These are phyloP conservation scores for Ranitomeya variabilis DNA, from an alignment of 2,113 vertebrate genomes.

Conservation along the genomic window DNA sequence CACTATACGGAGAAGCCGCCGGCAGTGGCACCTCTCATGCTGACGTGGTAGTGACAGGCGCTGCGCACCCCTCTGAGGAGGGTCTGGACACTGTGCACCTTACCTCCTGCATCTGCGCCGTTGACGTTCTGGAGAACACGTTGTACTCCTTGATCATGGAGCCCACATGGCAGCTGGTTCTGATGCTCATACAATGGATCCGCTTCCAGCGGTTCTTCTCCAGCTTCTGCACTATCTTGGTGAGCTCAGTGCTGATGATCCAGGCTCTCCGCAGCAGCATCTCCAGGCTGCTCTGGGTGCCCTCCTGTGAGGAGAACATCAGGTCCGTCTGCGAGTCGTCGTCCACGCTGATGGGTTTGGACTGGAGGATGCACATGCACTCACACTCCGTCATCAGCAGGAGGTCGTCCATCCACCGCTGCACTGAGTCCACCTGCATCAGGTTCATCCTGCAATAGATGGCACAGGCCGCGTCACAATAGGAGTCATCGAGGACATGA, in stretches of 20 bases:
- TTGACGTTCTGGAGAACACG: constrained; percentile 66
- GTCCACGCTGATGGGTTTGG: constrained; percentile 90
- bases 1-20: no score
- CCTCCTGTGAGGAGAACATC: constrained; percentile 75
- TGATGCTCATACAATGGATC: constrained; percentile 88
- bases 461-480: neutral
- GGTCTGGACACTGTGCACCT: neutral
- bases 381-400: constrained; percentile 97
- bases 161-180: constrained; percentile 87
- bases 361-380: constrained; percentile 97
- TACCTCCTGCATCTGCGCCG: constrained; percentile 87
- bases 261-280: constrained; percentile 87
- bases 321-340: constrained; percentile 85
- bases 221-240: constrained; percentile 89
- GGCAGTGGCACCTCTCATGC: no score
- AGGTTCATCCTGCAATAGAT: constrained; percentile 76
- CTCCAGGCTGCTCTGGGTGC: constrained; percentile 82
- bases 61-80: neutral
- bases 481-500: neutral
- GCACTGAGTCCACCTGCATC: constrained; percentile 94
- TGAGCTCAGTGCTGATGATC: constrained; percentile 92
- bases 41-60: no score
- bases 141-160: constrained; percentile 89
- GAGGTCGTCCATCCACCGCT: constrained; percentile 97
- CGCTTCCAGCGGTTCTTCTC: constrained; percentile 91